These are phyloP conservation scores for Lasiommata megera DNA, from an alignment of 2,888 invertebrate genomes.

Conservation along the genomic window DNA sequence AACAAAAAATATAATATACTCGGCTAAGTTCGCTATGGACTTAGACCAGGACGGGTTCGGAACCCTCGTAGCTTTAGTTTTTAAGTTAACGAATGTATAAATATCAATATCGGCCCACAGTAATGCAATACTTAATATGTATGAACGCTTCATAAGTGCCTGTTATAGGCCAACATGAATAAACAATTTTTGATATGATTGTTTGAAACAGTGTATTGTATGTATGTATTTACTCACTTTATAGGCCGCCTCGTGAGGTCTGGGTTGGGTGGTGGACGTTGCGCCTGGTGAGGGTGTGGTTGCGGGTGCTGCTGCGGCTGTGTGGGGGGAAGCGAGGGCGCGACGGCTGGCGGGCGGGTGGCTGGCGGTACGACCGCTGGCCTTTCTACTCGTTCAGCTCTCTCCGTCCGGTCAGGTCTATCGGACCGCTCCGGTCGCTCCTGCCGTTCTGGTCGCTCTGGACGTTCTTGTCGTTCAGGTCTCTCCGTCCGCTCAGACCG, in stretches of 20 bases:
- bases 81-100: too few relatives aligned
- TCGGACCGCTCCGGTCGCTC: slow-evolving; percentile 42
- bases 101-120: too few relatives aligned
- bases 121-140: too few relatives aligned
- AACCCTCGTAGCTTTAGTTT: too few relatives aligned
- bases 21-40: too few relatives aligned
- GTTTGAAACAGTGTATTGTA: too few relatives aligned
- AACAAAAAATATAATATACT: too few relatives aligned
- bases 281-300: slow-evolving; percentile 68
- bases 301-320: slow-evolving; percentile 56
- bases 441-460: slow-evolving; percentile 43
- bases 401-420: slow-evolving; percentile 36
- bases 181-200: too few relatives aligned
- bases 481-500: slow-evolving; percentile 53
- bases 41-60: too few relatives aligned
- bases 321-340: slow-evolving; percentile 48
- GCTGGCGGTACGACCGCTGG: slow-evolving; percentile 41
- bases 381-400: slow-evolving; percentile 42
- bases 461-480: slow-evolving; percentile 49
- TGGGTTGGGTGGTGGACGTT: slow-evolving; percentile 77
- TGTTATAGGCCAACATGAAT: too few relatives aligned
- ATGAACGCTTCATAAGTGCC: too few relatives aligned
- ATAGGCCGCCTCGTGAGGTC: slow-evolving; percentile 88
- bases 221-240: slow-evolving; percentile 75
- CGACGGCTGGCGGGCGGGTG: slow-evolving; percentile 38